A percentile compares a stretch with the other conserved stretches of the same genome.
phyloP scores from a whole-genome alignment of 2,797 vertebrate genomes.

The Rachycentron canadum region DNA sequence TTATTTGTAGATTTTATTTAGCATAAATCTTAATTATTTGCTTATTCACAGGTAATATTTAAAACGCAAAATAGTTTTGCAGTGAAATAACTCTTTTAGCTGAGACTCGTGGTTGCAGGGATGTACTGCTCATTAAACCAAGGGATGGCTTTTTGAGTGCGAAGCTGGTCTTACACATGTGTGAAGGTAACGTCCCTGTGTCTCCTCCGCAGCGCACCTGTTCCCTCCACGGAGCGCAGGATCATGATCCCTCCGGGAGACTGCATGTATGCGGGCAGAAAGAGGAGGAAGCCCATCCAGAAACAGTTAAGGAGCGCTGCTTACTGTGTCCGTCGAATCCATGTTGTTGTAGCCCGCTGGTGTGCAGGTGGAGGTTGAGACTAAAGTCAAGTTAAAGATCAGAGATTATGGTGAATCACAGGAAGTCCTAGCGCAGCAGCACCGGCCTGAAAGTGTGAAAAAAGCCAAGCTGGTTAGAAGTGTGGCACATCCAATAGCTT shows the following conservation, averaged over 20 bases:
- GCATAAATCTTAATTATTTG: background rate
- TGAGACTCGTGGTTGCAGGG: background rate
- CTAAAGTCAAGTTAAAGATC: background rate
- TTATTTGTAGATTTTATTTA: background rate
- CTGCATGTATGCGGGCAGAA: constrained; percentile 96
- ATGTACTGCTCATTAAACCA: constrained; percentile 11
- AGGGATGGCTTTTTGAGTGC: constrained; percentile 1
- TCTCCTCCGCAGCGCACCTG: constrained; percentile 82
- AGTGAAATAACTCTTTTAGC: no score
- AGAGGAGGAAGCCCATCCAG: constrained; percentile 95
- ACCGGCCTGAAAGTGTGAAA: constrained; percentile 5
- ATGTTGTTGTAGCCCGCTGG: background rate
- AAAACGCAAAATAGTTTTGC: no score
- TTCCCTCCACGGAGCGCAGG: constrained; percentile 83
- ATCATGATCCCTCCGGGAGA: constrained; percentile 97
- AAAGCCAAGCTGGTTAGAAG: background rate
- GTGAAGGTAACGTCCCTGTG: constrained; percentile 29
- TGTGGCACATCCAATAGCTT: background rate
- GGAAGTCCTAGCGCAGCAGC: constrained; percentile 12
- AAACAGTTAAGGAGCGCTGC: constrained; percentile 91
- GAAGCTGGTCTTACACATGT: background rate
- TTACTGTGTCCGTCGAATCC: background rate
- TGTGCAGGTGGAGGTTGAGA: background rate
- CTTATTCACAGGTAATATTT: background rate
- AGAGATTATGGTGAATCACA: background rate